phyloP scores from a whole-genome alignment of 2,888 invertebrate species.

The Euproctis similis region DNA sequence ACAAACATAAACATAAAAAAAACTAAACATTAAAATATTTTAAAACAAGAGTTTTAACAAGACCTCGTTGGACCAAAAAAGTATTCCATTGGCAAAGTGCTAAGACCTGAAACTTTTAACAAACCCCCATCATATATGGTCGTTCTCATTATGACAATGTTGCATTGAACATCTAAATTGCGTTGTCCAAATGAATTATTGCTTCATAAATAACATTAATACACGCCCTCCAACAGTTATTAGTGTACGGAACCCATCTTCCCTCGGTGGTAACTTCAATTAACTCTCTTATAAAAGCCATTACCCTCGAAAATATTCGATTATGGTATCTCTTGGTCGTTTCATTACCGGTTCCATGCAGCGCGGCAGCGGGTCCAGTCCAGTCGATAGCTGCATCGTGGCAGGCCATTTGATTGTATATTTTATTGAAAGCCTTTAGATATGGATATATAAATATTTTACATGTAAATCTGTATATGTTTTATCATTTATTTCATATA shows the following conservation, averaged over 20 bases:
- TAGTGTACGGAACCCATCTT: conserved; percentile 37
- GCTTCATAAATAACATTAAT: conserved; percentile 65
- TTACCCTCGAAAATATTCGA: conserved; percentile 34
- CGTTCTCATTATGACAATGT: conserved; percentile 71
- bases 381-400: conserved; percentile 9
- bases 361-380: too few relatives aligned
- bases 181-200: conserved; percentile 68
- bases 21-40: too few relatives aligned
- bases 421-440: conserved; percentile 41
- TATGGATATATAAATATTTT: conserved; percentile 21
- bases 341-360: conserved; percentile 39
- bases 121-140: conserved; percentile 31
- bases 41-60: too few relatives aligned
- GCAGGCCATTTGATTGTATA: conserved; percentile 37
- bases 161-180: conserved; percentile 71
- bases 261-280: conserved; percentile 27
- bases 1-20: too few relatives aligned
- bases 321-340: conserved; percentile 31
- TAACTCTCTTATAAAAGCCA: conserved; percentile 35
- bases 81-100: conserved; percentile 26
- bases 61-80: not conserved
- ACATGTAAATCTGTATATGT: conserved; percentile 20
- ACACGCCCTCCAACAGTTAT: conserved; percentile 53
- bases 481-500: too few relatives aligned
- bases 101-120: conserved; percentile 37